Conservation (phyloP, 1,140 invertebrate genomes). For the Tenebrio molitor region DNA sequence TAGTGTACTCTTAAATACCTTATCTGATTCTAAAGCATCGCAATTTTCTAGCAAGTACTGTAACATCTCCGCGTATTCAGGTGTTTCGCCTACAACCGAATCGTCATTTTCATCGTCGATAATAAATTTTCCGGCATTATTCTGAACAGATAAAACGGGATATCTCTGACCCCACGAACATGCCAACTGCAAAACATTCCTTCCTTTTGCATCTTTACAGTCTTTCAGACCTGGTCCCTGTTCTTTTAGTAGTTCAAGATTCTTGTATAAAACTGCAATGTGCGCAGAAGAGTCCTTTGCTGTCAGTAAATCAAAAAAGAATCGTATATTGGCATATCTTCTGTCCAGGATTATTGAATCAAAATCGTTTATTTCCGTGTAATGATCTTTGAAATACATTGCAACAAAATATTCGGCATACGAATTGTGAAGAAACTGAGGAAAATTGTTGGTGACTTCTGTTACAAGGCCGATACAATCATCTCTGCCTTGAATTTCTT, state of each 20-base stretch:
- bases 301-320: slow-evolving; percentile 4
- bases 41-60: slow-evolving; percentile 8
- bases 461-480: slow-evolving; percentile 10
- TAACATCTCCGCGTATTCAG: slow-evolving; percentile 7
- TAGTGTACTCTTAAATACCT: neutral
- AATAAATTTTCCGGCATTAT: neutral
- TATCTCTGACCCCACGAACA: slow-evolving; percentile 14
- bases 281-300: neutral
- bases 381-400: slow-evolving; percentile 4
- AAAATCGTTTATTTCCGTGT: neutral
- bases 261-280: slow-evolving; percentile 9
- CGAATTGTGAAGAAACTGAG: slow-evolving; percentile 13
- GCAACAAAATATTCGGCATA: slow-evolving; percentile 32
- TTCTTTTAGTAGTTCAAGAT: neutral
- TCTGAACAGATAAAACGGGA: neutral
- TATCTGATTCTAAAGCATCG: neutral
- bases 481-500: neutral
- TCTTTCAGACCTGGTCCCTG: neutral
- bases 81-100: neutral
- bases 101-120: neutral
- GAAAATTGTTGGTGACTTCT: slow-evolving; percentile 17
- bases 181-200: neutral
- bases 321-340: slow-evolving; percentile 2
- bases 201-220: neutral
- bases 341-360: neutral